Evolutionary conservation across 2,888 invertebrate genomes (phyloP), one percentile per base, ranked within the genome.

Genomic region (Patella ulyssiponensis): DNA sequence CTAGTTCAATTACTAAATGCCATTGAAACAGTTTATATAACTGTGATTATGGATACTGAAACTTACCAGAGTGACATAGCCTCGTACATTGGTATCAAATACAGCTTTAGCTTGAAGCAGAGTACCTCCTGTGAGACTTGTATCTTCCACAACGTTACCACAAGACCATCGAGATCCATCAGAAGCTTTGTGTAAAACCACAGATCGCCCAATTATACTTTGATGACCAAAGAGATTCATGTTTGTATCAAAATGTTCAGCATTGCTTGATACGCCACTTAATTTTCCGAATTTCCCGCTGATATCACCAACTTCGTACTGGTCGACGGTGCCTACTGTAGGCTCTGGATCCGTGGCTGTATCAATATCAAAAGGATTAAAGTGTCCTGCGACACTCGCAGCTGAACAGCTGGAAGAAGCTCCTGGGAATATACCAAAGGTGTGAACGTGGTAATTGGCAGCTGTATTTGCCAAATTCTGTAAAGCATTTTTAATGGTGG

Each of bases 221-320:
- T 95, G 91, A 0, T 92, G 90, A 0, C 98, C 98, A 86, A 95
- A 95, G 23, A 98, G 92, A 0, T 97, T 97, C 73, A 98, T 93
- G 92, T 95, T 97, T 1, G 81, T 64, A 69, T 71, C 74, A 56
- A 17, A 27, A 44, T 64, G 53, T 3, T 1, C 20, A 4, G 52
- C 17, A 15, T 27, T 7, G 2, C 94, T 92, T 1, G 93, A 94
- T 58, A 94, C 91, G 0, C 95, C 95, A 82, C 93, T 94, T 15
- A 97, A 92, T 7, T 94, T 93, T 0, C 97, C 98, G 90, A 96
- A 94, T 92, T 98, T 98, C 23, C 97, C 97, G 75, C 96, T 95
- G 12, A 98, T 92, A 90, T 98, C 97, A 0, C 98, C 98, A 9
- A 97, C 93, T 1, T 96, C 95, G 88, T 97, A 98, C 90, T 96